Evolutionary conservation across 1,140 invertebrate genomes (phyloP), one percentile per base, ranked within the genome.

Genomic region (Sycophaga agraensis): DNA sequence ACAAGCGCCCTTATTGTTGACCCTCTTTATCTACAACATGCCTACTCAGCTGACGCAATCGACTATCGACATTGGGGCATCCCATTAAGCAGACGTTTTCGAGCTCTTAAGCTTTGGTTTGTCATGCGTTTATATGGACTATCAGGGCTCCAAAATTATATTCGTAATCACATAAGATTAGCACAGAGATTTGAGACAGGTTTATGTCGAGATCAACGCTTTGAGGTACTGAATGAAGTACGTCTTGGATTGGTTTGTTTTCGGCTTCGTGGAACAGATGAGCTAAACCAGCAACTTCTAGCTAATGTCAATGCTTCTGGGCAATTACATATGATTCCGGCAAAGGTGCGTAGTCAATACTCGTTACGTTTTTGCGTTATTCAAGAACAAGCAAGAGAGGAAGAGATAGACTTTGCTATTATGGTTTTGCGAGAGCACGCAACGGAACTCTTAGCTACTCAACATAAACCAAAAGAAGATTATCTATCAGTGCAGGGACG

Each of bases 1-100:
- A 98, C 96, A 3, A 91, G 92, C 54, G 96, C 97, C 0, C 80
- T 99, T 58, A 92, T 96, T 8, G 97, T 99, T 0, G 93, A 97
- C 81, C 95, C 95, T 0, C 75, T 97, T 0, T 97, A 97, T 70
- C 82, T 98, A 2, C 89, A 94, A 65, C 94, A 97, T 72, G 77
- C 76, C 48, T 88, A 89, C 68, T 88, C 86, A 9, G 87, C 88
- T 49, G 85, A 88, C 68, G 88, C 91, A 3, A 91, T 93, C 39
- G 94, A 96, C 72, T 93, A 94, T 69, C 82, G 85, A 70, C 92
- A 97, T 73, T 97, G 94, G 90, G 91, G 93, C 3, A 93, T 97
- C 55, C 92, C 94, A 0, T 74, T 97, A 31, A 93, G 91, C 70
- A 81, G 94, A 53, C 80, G 94, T 53, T 97, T 97, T 70, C 82